These are phyloP conservation scores for Mactra quadrangularis DNA, from an alignment of 1,140 invertebrate genomes.

Conservation along the genomic window DNA sequence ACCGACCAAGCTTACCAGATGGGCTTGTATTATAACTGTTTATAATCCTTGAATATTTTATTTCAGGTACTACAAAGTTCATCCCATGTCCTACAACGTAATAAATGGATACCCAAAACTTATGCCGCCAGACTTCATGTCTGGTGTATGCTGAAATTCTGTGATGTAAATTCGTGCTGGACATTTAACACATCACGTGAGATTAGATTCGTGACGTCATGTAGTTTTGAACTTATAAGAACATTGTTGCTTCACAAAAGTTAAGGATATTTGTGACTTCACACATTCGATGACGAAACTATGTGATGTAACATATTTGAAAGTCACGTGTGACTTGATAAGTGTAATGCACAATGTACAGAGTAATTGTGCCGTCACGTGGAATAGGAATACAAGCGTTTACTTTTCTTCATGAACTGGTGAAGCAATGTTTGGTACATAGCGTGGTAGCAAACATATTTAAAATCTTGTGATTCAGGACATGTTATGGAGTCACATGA, in stretches of 20 bases:
- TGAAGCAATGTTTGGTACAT: too few species aligned
- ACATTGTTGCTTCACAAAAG: background rate
- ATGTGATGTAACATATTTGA: background rate
- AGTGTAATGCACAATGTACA: too few species aligned
- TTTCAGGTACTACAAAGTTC: slow-evolving; percentile 51
- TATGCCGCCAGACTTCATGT: slow-evolving; percentile 40
- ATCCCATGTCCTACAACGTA: slow-evolving; percentile 46
- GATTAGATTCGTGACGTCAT: background rate
- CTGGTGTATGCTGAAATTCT: slow-evolving; percentile 30
- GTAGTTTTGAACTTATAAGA: background rate
- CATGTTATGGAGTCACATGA: too few species aligned
- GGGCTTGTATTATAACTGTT: too few species aligned
- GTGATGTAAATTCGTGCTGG: background rate
- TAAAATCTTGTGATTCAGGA: too few species aligned
- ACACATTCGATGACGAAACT: background rate
- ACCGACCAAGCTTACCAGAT: too few species aligned
- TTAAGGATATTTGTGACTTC: background rate
- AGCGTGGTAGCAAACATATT: too few species aligned
- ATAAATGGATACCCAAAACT: slow-evolving; percentile 45
- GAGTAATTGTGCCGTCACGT: too few species aligned
- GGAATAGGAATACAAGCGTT: too few species aligned
- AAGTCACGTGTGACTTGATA: background rate
- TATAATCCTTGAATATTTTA: background rate
- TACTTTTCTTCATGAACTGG: too few species aligned
- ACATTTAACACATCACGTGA: background rate